phyloP scores from a whole-genome alignment of 2,113 vertebrate species.

The Mugil cephalus region DNA sequence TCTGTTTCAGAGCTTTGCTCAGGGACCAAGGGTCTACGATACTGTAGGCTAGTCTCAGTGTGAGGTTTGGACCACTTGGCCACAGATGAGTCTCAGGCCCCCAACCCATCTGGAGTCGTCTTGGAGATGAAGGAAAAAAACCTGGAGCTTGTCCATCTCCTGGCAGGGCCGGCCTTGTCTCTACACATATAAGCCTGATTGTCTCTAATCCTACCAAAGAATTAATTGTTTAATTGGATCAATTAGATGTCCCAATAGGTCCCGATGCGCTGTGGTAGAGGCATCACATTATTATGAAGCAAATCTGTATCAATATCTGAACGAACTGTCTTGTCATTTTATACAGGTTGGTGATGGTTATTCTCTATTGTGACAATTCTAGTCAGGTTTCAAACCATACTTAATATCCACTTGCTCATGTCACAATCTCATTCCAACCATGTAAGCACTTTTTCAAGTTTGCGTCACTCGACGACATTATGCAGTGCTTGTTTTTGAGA shows the following conservation, averaged over 20 bases:
- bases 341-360: constrained; percentile 27
- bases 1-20: constrained; percentile 5
- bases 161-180: constrained; percentile 69
- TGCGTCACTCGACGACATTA: constrained; percentile 73
- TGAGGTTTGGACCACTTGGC: constrained; percentile 77
- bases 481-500: constrained; percentile 78
- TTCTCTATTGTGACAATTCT: constrained; percentile 28
- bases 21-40: constrained; percentile 47
- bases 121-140: constrained; percentile 72
- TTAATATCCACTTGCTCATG: constrained; percentile 51
- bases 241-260: constrained; percentile 78
- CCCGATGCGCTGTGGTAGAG: constrained; percentile 49
- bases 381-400: constrained; percentile 48
- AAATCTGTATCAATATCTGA: constrained; percentile 28
- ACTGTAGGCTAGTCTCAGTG: constrained; percentile 65
- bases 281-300: constrained; percentile 42
- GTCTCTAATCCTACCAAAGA: constrained; percentile 78
- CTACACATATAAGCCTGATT: constrained; percentile 57
- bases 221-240: constrained; percentile 82
- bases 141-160: constrained; percentile 78
- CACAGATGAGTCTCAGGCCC: constrained; percentile 69
- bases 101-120: constrained; percentile 80
- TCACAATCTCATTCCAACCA: constrained; percentile 56
- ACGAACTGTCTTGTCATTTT: background rate
- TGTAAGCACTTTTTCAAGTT: constrained; percentile 63